A percentile compares a stretch with the other conserved stretches of the same genome.
These are phyloP conservation scores for Nomia melanderi DNA, from an alignment of 1,140 invertebrate species.

Conservation along the genomic window DNA sequence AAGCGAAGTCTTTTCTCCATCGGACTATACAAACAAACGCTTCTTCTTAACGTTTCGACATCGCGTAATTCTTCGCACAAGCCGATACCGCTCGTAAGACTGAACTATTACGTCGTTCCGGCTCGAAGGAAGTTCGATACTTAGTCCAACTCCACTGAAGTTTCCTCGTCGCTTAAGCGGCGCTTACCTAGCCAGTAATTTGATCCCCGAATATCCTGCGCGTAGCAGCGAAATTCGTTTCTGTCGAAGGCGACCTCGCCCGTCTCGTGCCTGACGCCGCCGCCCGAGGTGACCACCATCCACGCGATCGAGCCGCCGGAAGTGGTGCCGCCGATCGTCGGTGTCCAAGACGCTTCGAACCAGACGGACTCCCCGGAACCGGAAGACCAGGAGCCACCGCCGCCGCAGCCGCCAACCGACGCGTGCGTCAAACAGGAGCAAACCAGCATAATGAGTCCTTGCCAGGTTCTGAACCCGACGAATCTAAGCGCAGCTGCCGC, in stretches of 20 bases:
- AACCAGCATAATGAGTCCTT: constrained; percentile 61
- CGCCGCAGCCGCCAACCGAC: constrained; percentile 40
- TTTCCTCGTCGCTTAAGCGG: constrained; percentile 29
- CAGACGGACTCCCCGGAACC: constrained; percentile 86
- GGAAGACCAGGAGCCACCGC: constrained; percentile 68
- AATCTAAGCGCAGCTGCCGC: constrained; percentile 34
- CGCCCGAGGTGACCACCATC: constrained; percentile 80
- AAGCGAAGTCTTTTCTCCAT: too few relatives aligned
- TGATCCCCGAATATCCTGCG: constrained; percentile 59
- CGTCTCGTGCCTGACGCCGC: constrained; percentile 83
- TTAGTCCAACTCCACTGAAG: constrained; percentile 22
- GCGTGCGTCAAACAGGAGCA: constrained; percentile 75
- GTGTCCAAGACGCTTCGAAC: constrained; percentile 89
- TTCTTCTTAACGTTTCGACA: too few relatives aligned
- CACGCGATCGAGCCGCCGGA: constrained; percentile 72
- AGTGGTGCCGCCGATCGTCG: constrained; percentile 64
- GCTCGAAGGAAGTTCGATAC: too few relatives aligned
- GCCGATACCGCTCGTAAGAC: too few relatives aligned
- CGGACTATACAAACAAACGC: too few relatives aligned
- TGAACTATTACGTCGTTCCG: too few relatives aligned
- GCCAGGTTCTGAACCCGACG: constrained; percentile 64
- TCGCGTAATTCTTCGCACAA: too few relatives aligned
- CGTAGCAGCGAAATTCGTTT: constrained; percentile 71
- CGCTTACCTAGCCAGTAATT: constrained; percentile 38
- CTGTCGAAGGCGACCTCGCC: constrained; percentile 83